Conservation (phyloP, 2,888 invertebrate genomes). For the Lydus trimaculatus region DNA sequence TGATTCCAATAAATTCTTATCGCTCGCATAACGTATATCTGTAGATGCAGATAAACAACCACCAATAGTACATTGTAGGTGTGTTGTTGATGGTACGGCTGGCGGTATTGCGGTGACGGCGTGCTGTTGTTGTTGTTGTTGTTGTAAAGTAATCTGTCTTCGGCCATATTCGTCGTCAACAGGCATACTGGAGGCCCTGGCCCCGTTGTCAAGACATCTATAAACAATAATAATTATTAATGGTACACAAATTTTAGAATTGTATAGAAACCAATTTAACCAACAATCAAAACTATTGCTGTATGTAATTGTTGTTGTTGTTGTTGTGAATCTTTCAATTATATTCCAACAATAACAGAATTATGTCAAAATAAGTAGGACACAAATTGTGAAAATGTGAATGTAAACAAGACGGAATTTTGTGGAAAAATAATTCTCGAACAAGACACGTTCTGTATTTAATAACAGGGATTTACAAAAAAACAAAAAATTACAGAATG, state of each 20-base stretch:
- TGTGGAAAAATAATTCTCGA: background rate
- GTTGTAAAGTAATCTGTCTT: constrained; percentile 32
- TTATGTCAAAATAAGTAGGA: no score
- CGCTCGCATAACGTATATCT: constrained; percentile 42
- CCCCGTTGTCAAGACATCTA: constrained; percentile 74
- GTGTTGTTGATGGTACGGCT: constrained; percentile 29
- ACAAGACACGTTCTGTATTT: background rate
- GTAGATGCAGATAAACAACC: constrained; percentile 46
- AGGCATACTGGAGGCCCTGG: constrained; percentile 71
- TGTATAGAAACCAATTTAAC: no score
- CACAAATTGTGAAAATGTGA: no score
- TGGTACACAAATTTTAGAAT: no score
- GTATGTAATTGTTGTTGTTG: no score
- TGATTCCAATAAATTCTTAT: constrained; percentile 38
- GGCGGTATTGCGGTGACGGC: constrained; percentile 43
- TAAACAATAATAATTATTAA: constrained; percentile 40
- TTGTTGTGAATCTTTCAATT: constrained; percentile 31
- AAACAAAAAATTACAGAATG: background rate
- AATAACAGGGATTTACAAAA: background rate
- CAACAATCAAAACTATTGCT: constrained; percentile 5
- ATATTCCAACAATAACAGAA: constrained; percentile 33
- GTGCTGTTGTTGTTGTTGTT: constrained; percentile 29
- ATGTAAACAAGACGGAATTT: constrained; percentile 28
- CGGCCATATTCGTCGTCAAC: constrained; percentile 58
- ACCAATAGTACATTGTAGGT: constrained; percentile 47